Evolutionary conservation across 2,888 invertebrate species (phyloP), one percentile per base, ranked within the genome.

Genomic region (Harpalus rubripes): DNA sequence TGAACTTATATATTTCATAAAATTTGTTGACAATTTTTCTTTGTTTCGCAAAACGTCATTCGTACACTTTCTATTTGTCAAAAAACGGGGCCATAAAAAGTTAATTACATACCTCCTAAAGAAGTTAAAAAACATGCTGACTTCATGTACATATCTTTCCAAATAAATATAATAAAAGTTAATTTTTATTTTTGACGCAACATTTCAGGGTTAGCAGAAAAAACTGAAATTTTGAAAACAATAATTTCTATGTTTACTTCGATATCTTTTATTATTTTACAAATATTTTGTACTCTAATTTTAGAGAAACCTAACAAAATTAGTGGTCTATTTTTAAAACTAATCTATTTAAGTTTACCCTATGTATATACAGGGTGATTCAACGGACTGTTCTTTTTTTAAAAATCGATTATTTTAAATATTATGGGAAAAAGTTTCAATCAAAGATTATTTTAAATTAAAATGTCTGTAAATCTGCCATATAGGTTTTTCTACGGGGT

Each of bases 181-280:
- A 32, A 12, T 68, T 44, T 68, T 39, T 41, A 32, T 68, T 68
- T 74, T 44, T 41, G 15, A 32, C 39, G 32, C 68, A 15, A 65
- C 18, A 65, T 44, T 6, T 39, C 32, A 68, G 32, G 39, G 22
- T 59, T 80, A 63, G 63, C 80, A 80, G 41, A 61, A 39, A 56
- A 61, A 81, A 81, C 81, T 8, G 41, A 81, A 81, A 68, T 68
- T 81, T 81, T 41, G 56, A 15, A 26, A 68, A 68, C 26, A 65
- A 68, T 26, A 59, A 68, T 52, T 22, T 10, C 68, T 41, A 65
- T 52, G 63, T 18, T 74, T 8, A 18, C 72, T 74, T 74, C 12
- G 68, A 68, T 74, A 74, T 41, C 16, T 39, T 39, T 74, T 68
- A 74, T 44, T 74, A 74, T 74, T 74, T 74, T 74, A 74, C 44